A percentile compares a stretch with the other conserved stretches of the same genome.
phyloP scores from a whole-genome alignment of 1,140 invertebrate species.

The Drosophila lacertosa region DNA sequence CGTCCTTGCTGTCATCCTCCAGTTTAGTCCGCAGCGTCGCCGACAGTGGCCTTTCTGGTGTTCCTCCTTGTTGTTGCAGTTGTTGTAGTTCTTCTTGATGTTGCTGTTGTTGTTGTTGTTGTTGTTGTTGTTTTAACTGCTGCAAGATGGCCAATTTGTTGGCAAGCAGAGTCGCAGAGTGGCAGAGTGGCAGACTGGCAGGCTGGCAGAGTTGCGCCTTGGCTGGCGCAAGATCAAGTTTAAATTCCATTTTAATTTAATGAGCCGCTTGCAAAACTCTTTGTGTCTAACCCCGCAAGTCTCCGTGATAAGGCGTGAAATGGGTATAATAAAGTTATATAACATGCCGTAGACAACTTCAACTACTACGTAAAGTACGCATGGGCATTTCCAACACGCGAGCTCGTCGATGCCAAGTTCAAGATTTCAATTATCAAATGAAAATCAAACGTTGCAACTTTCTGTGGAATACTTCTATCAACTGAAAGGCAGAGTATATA shows the following conservation, averaged over 20 bases:
- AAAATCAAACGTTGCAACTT: too few relatives aligned
- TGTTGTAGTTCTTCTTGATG: not conserved
- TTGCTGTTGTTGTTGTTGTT: not conserved
- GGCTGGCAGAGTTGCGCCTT: constrained; percentile 33
- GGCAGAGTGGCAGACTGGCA: constrained; percentile 67
- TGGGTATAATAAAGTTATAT: not conserved
- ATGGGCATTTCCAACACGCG: too few relatives aligned
- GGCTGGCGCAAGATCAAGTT: constrained; percentile 66
- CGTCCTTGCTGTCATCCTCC: not conserved
- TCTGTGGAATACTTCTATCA: too few relatives aligned
- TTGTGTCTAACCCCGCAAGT: not conserved
- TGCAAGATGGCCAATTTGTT: constrained; percentile 67
- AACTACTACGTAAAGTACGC: too few relatives aligned
- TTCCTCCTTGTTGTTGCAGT: constrained; percentile 17
- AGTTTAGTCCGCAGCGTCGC: not conserved
- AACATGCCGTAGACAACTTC: too few relatives aligned
- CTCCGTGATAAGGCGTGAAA: not conserved
- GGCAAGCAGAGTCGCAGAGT: constrained; percentile 34
- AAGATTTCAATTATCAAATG: too few relatives aligned
- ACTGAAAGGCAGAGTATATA: too few relatives aligned
- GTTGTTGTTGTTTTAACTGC: constrained; percentile 10
- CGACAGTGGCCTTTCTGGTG: constrained; percentile 1
- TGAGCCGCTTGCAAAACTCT: constrained; percentile 47
- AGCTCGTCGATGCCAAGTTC: too few relatives aligned
- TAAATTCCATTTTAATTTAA: constrained; percentile 79